A percentile compares a stretch with the other conserved stretches of the same genome.
These are phyloP conservation scores for Tachypleus tridentatus DNA, from an alignment of 1,140 invertebrate species.

Conservation along the genomic window DNA sequence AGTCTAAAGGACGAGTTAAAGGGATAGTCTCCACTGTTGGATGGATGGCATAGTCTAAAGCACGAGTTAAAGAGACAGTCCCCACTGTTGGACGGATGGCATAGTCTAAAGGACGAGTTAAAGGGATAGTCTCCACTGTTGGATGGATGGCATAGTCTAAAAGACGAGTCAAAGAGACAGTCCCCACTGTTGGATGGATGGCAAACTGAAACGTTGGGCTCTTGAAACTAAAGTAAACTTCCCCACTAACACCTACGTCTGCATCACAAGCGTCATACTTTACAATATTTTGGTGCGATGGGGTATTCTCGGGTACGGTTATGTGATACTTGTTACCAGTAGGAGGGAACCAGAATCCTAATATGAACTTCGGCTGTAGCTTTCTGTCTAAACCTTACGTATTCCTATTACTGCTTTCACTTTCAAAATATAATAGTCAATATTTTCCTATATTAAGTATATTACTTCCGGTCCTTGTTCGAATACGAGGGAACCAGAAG, in stretches of 20 bases:
- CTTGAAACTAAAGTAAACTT: slow-evolving; percentile 91
- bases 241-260: slow-evolving; percentile 82
- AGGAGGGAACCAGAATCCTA: slow-evolving; percentile 74
- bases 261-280: slow-evolving; percentile 68
- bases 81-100: no score
- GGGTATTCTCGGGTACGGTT: no score
- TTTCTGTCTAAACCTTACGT: slow-evolving; percentile 15
- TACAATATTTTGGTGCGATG: slow-evolving; percentile 54
- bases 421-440: slow-evolving; percentile 64
- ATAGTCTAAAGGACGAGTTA: no score
- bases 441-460: slow-evolving; percentile 79
- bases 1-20: no score
- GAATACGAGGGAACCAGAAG: slow-evolving; percentile 79
- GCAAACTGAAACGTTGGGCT: slow-evolving; percentile 70
- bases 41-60: no score
- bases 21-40: no score
- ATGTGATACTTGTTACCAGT: slow-evolving; percentile 49
- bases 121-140: no score
- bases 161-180: slow-evolving; percentile 62
- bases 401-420: slow-evolving; percentile 51
- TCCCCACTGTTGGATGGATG: slow-evolving; percentile 80
- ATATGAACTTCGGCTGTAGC: slow-evolving; percentile 52
- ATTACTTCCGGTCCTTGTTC: slow-evolving; percentile 62
- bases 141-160: no score
- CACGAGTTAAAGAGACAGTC: slow-evolving; percentile 57